phyloP scores from a whole-genome alignment of 2,797 vertebrate genomes.

The Betta splendens region DNA sequence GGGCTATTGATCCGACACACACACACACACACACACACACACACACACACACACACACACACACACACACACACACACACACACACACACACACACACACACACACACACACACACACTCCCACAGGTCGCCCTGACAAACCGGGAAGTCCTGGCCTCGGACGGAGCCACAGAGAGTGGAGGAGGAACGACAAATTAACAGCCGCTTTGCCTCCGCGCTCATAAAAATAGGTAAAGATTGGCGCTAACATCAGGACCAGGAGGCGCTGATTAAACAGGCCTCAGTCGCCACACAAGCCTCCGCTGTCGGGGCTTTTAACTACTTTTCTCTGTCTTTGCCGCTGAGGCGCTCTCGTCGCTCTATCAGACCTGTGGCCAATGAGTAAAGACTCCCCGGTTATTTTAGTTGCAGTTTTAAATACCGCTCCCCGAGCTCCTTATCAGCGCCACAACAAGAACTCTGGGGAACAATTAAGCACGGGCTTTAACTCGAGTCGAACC shows the following conservation, averaged over 20 bases:
- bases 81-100: conserved; percentile 63
- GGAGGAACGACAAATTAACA: conserved; percentile 63
- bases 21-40: conserved; percentile 60
- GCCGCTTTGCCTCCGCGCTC: conserved; percentile 28
- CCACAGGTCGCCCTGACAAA: conserved; percentile 85
- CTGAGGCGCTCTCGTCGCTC: conserved; percentile 57
- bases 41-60: conserved; percentile 83
- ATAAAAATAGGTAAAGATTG: conserved; percentile 43
- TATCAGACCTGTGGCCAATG: conserved; percentile 70
- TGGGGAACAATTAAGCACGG: conserved; percentile 91
- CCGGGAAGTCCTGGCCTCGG: conserved; percentile 66
- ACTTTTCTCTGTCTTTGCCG: conserved; percentile 14
- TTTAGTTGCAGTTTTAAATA: conserved; percentile 89
- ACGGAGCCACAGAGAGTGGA: conserved; percentile 37
- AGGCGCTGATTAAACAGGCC: conserved; percentile 16
- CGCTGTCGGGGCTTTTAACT: conserved; percentile 3
- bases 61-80: conserved; percentile 85
- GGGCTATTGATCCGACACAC: conserved; percentile 90
- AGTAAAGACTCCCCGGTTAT: conserved; percentile 80
- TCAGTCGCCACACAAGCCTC: conserved; percentile 12
- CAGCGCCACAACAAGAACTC: conserved; percentile 92
- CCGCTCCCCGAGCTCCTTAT: conserved; percentile 91
- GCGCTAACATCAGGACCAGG: conserved; percentile 31
- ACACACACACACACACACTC: conserved; percentile 75
- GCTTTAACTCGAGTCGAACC: conserved; percentile 87